Percentiles rank a stretch among this genome's conserved stretches.
phyloP scores from a whole-genome alignment of 2,113 vertebrate genomes.

The Xiphophorus hellerii region DNA sequence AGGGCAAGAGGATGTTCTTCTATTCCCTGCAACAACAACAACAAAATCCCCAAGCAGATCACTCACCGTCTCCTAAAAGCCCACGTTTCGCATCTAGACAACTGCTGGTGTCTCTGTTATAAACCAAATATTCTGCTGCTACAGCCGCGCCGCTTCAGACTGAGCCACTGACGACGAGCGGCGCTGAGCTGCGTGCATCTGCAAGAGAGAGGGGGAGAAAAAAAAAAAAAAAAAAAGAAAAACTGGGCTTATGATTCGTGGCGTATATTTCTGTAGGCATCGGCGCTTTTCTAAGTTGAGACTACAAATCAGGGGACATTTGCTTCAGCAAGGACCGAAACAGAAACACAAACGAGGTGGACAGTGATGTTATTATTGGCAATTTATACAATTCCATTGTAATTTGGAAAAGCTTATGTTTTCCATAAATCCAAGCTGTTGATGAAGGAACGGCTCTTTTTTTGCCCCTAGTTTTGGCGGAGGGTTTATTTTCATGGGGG shows the following conservation, averaged over 20 bases:
- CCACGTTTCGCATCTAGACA: constrained; percentile 69
- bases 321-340: constrained; percentile 38
- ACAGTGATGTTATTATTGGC: constrained; percentile 26
- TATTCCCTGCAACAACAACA: constrained; percentile 44
- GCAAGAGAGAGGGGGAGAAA: constrained; percentile 51
- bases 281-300: constrained; percentile 70
- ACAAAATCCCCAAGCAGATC: constrained; percentile 54
- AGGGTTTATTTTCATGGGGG: constrained; percentile 57
- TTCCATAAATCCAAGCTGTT: constrained; percentile 41
- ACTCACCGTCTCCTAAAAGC: constrained; percentile 73
- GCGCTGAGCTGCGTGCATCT: constrained; percentile 74
- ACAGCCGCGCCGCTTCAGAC: constrained; percentile 71
- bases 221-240: constrained; percentile 37
- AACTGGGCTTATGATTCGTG: constrained; percentile 54
- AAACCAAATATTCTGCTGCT: constrained; percentile 70
- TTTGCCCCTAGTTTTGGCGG: constrained; percentile 49
- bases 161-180: constrained; percentile 60
- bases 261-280: constrained; percentile 72
- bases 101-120: constrained; percentile 64
- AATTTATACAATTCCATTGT: constrained; percentile 33
- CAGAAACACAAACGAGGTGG: constrained; percentile 6
- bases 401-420: constrained; percentile 33
- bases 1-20: constrained; percentile 46
- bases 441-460: constrained; percentile 35
- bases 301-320: constrained; percentile 75